phyloP scores from a whole-genome alignment of 2,888 invertebrate species.

The Tenthredo mesomela region DNA sequence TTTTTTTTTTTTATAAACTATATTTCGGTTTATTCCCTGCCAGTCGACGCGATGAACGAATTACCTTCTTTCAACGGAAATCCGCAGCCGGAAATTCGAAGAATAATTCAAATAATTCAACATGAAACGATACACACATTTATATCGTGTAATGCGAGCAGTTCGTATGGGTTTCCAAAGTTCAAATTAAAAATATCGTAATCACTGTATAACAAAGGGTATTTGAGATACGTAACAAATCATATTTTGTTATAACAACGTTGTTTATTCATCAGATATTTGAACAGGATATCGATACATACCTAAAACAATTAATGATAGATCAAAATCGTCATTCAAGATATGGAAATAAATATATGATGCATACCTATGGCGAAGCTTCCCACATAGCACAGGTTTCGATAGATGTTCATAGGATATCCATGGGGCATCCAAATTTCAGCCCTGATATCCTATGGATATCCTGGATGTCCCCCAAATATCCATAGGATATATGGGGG shows the following conservation, averaged over 20 bases:
- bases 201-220: not conserved
- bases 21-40: not conserved
- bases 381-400: too few species aligned
- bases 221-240: not conserved
- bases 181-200: not conserved
- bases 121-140: not conserved
- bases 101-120: not conserved
- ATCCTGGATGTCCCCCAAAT: too few species aligned
- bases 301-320: not conserved
- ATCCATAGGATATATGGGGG: too few species aligned
- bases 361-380: not conserved
- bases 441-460: too few species aligned
- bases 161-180: not conserved
- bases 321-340: not conserved
- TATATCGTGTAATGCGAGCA: not conserved
- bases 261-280: not conserved
- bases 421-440: too few species aligned
- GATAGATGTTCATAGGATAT: too few species aligned
- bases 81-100: not conserved
- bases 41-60: not conserved
- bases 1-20: not conserved
- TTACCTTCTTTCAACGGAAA: not conserved
- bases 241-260: not conserved
- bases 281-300: not conserved
- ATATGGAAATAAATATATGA: not conserved